Evolutionary conservation across 2,888 invertebrate species (phyloP).

Genomic region (Lithosia quadra): DNA sequence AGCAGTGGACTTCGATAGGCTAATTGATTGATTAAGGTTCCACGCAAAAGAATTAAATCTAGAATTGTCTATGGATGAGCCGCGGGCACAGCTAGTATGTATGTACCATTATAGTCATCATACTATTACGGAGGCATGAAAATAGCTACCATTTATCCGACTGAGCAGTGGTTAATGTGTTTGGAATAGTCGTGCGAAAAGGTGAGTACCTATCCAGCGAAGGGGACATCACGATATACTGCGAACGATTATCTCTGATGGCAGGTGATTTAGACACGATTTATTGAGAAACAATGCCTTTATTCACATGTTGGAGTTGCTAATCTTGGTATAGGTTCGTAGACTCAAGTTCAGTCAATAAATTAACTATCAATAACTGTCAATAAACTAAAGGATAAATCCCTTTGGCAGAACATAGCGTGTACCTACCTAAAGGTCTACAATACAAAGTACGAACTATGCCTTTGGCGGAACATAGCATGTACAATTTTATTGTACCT

Average conservation of each 20-base stretch:
- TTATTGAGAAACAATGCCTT: background rate
- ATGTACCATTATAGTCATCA: conserved; percentile 20
- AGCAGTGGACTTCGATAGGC: no score
- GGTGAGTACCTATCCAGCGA: background rate
- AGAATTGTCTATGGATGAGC: no score
- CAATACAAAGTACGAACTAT: no score
- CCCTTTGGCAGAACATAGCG: no score
- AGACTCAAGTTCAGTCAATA: no score
- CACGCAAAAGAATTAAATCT: background rate
- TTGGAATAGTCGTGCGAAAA: conserved; percentile 36
- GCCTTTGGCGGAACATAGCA: no score
- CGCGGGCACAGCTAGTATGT: background rate
- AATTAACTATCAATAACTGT: no score
- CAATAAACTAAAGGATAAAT: no score
- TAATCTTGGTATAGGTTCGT: background rate
- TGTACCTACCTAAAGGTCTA: no score
- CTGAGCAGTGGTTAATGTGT: conserved; percentile 31
- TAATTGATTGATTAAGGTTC: background rate
- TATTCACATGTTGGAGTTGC: background rate
- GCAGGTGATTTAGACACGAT: background rate
- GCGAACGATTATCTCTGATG: background rate
- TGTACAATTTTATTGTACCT: no score
- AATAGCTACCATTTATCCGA: conserved; percentile 33
- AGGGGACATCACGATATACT: background rate
- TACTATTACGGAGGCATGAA: conserved; percentile 41